phyloP scores from a whole-genome alignment of 2,888 invertebrate genomes.

The Morinoia aosen region DNA sequence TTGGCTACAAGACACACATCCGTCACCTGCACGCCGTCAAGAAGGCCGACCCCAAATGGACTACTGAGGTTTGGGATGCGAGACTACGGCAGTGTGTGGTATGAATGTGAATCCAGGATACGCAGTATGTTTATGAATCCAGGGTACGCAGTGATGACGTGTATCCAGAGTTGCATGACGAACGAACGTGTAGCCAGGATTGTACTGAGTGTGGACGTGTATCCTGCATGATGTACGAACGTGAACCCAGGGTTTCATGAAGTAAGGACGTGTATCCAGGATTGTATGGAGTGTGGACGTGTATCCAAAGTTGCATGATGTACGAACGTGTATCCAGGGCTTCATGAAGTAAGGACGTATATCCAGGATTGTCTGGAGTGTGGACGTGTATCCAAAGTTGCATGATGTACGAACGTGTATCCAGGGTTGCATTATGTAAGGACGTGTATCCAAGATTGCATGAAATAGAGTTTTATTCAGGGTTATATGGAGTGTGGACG shows the following conservation, averaged over 20 bases:
- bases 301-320: background rate
- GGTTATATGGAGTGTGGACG: no score
- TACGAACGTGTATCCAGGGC: background rate
- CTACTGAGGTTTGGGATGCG: background rate
- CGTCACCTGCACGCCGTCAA: constrained; percentile 56
- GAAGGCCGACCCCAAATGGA: background rate
- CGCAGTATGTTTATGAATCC: no score
- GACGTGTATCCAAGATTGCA: no score
- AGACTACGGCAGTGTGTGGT: background rate
- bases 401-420: no score
- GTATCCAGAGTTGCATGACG: no score
- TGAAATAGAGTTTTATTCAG: no score
- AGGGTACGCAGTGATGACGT: no score
- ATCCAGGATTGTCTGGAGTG: no score
- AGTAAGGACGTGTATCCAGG: background rate
- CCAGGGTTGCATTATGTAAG: background rate
- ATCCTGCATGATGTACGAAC: background rate
- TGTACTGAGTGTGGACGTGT: background rate
- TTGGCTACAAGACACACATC: constrained; percentile 62
- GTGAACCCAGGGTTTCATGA: background rate
- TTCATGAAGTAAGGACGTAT: no score
- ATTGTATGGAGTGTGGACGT: background rate
- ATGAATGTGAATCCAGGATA: background rate
- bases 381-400: no score
- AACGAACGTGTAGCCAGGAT: no score